phyloP scores from a whole-genome alignment of 2,113 vertebrate species.

The Romanogobio albipinnatus region DNA sequence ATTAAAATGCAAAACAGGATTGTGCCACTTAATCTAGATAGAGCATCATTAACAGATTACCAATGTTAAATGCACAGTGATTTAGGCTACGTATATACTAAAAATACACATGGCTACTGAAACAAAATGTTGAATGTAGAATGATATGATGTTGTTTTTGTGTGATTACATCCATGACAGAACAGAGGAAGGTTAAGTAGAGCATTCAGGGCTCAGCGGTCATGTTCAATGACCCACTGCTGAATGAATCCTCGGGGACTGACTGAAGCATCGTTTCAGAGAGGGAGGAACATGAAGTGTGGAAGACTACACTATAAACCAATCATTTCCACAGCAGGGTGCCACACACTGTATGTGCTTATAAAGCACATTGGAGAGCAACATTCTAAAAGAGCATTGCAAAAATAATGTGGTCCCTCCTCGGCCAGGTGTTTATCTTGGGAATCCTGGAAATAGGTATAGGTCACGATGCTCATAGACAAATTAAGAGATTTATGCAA shows the following conservation, averaged over 20 bases:
- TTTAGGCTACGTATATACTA: background rate
- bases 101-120: slow-evolving; percentile 1
- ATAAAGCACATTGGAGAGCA: slow-evolving; percentile 5
- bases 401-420: slow-evolving; percentile 3
- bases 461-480: background rate
- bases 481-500: background rate
- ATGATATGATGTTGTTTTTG: slow-evolving; percentile 40
- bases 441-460: background rate
- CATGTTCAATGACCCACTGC: slow-evolving; percentile 46
- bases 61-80: slow-evolving; percentile 2
- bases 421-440: slow-evolving; percentile 14
- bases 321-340: slow-evolving; percentile 46
- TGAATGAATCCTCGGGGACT: slow-evolving; percentile 42
- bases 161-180: slow-evolving; percentile 39
- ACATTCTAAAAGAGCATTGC: slow-evolving; percentile 15
- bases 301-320: slow-evolving; percentile 35
- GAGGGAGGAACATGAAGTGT: slow-evolving; percentile 34
- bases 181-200: slow-evolving; percentile 44
- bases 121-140: slow-evolving; percentile 10
- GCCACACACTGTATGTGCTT: slow-evolving; percentile 21
- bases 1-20: slow-evolving; percentile 22
- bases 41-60: background rate
- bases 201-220: slow-evolving; percentile 46
- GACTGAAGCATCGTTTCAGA: slow-evolving; percentile 39
- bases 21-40: background rate